Percentiles rank a stretch among this genome's conserved stretches.
These are phyloP conservation scores for Zenarchopterus dispar DNA, from an alignment of 2,797 vertebrate species.

Conservation along the genomic window DNA sequence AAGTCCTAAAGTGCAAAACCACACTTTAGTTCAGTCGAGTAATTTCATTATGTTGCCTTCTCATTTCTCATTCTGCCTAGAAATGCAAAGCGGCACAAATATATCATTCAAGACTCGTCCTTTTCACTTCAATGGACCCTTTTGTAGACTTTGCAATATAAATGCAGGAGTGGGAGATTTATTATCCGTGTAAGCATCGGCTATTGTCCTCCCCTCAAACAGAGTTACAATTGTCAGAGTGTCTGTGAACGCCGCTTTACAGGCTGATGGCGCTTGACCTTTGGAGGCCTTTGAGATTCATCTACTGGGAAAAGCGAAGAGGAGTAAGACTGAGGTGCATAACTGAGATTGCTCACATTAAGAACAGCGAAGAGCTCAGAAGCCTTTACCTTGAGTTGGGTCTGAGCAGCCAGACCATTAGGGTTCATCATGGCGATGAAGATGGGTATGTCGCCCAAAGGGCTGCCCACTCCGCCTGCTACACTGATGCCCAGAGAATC, in stretches of 20 bases:
- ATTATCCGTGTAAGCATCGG: slow-evolving; percentile 45
- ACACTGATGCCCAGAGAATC: slow-evolving; percentile 95
- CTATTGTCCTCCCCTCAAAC: slow-evolving; percentile 67
- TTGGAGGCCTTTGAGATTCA: slow-evolving; percentile 12
- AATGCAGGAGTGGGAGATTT: slow-evolving; percentile 70
- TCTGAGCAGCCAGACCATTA: slow-evolving; percentile 92
- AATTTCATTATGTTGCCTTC: slow-evolving; percentile 35
- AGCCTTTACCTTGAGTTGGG: slow-evolving; percentile 88
- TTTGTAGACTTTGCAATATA: slow-evolving; percentile 46
- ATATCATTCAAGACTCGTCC: slow-evolving; percentile 41
- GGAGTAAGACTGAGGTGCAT: slow-evolving; percentile 16
- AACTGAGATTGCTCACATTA: neutral
- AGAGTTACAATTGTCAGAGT: slow-evolving; percentile 57
- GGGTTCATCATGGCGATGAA: slow-evolving; percentile 99
- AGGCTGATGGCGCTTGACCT: slow-evolving; percentile 41
- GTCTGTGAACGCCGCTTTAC: slow-evolving; percentile 46
- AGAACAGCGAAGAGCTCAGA: neutral
- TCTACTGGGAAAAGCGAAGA: slow-evolving; percentile 24
- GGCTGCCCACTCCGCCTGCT: slow-evolving; percentile 95
- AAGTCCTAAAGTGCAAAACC: slow-evolving; percentile 8
- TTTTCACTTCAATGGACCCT: slow-evolving; percentile 48
- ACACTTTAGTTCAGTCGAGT: slow-evolving; percentile 14
- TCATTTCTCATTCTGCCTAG: slow-evolving; percentile 40
- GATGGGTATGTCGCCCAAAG: slow-evolving; percentile 94
- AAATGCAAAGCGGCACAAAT: slow-evolving; percentile 47